These are phyloP conservation scores for Myiagra hebetior DNA, from an alignment of 2,113 vertebrate species.

Conservation along the genomic window DNA sequence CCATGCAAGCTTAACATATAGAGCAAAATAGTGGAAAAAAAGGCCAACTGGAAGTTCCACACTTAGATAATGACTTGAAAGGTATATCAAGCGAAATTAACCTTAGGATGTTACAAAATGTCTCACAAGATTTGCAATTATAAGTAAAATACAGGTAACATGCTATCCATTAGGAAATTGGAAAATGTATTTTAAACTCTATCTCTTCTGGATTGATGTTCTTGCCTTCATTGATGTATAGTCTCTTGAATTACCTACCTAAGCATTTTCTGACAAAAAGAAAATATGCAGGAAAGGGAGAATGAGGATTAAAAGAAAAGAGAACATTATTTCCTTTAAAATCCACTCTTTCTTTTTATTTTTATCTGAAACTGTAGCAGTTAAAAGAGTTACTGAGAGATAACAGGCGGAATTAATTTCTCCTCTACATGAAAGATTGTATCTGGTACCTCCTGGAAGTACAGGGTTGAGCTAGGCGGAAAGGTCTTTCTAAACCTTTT, in stretches of 20 bases:
- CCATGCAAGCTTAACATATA: not conserved
- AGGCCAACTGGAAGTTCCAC: not conserved
- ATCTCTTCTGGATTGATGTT: not conserved
- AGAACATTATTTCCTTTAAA: not conserved
- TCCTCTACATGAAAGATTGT: not conserved
- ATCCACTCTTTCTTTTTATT: not conserved
- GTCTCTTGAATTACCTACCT: not conserved
- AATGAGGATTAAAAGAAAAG: not conserved
- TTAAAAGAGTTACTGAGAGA: not conserved
- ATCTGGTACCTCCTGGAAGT: not conserved
- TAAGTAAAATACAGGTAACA: not conserved
- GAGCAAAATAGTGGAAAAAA: not conserved
- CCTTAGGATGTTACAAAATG: not conserved
- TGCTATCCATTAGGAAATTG: not conserved
- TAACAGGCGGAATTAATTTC: not conserved
- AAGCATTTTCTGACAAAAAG: not conserved
- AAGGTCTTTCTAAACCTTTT: not conserved
- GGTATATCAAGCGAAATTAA: not conserved
- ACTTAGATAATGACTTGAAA: not conserved
- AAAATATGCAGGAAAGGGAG: not conserved
- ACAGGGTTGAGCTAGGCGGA: not conserved
- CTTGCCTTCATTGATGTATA: not conserved
- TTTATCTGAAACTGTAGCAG: not conserved
- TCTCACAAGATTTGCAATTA: not conserved
- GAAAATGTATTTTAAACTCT: not conserved